Conservation (phyloP, 2,797 vertebrate species). For the Xenentodon cancila region DNA sequence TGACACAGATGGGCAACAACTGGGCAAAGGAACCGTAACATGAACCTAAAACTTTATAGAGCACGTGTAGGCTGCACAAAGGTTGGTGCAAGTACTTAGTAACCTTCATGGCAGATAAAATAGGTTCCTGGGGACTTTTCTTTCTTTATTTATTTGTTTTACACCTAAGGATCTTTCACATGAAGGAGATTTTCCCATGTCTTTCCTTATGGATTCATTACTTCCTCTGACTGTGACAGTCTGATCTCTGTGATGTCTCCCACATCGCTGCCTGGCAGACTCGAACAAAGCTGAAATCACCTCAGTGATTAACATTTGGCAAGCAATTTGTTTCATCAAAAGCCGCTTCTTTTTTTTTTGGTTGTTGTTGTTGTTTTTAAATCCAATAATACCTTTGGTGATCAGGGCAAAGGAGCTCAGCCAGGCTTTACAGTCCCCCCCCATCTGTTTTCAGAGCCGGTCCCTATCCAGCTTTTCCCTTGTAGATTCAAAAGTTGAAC, state of each 20-base stretch:
- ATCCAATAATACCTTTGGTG: neutral
- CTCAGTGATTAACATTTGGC: slow-evolving; percentile 5
- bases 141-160: too few relatives aligned
- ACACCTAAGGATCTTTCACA: neutral
- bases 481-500: slow-evolving; percentile 6
- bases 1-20: too few relatives aligned
- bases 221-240: neutral
- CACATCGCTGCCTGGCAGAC: neutral
- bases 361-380: too few relatives aligned
- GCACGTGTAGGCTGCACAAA: too few relatives aligned
- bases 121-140: too few relatives aligned
- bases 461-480: slow-evolving; percentile 8
- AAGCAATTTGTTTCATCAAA: slow-evolving; percentile 12
- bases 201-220: neutral
- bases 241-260: neutral
- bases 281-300: neutral
- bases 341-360: neutral
- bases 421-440: slow-evolving; percentile 1
- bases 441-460: slow-evolving; percentile 2
- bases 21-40: too few relatives aligned
- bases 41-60: too few relatives aligned
- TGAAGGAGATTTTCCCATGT: neutral
- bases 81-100: neutral
- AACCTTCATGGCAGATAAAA: neutral
- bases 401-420: neutral